Evolutionary conservation across 2,888 invertebrate genomes (phyloP).

Genomic region (Nymphalis urticae): DNA sequence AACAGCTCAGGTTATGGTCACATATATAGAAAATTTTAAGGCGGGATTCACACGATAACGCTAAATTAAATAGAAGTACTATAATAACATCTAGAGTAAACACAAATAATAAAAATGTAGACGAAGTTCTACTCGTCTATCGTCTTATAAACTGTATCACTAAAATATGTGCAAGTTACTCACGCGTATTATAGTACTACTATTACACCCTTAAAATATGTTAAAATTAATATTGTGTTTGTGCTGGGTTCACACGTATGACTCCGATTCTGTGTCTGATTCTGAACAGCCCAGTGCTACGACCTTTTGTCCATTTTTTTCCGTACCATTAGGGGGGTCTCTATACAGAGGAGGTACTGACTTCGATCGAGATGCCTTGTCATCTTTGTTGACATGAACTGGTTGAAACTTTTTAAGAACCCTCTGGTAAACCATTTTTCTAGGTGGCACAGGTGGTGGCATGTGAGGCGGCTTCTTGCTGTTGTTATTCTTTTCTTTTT

Average conservation of each 20-base stretch:
- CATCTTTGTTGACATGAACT: slow-evolving; percentile 83
- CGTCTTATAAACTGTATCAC: slow-evolving; percentile 17
- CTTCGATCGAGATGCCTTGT: slow-evolving; percentile 73
- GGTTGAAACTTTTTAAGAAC: slow-evolving; percentile 84
- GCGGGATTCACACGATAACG: slow-evolving; percentile 69
- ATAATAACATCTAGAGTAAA: slow-evolving; percentile 28
- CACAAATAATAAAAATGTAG: slow-evolving; percentile 8
- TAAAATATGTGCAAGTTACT: slow-evolving; percentile 14
- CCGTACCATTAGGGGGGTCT: slow-evolving; percentile 65
- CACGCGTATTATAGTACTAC: slow-evolving; percentile 29
- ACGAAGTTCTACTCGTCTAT: slow-evolving; percentile 4
- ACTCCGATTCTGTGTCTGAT: slow-evolving; percentile 78
- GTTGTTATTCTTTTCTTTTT: slow-evolving; percentile 62
- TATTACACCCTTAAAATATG: slow-evolving; percentile 38
- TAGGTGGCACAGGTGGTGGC: slow-evolving; percentile 83
- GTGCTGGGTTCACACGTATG: slow-evolving; percentile 63
- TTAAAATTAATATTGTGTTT: slow-evolving; percentile 27
- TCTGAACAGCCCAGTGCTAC: slow-evolving; percentile 74
- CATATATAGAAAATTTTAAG: slow-evolving; percentile 66
- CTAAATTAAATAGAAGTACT: slow-evolving; percentile 45
- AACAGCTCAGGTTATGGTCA: slow-evolving; percentile 79
- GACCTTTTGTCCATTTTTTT: slow-evolving; percentile 63
- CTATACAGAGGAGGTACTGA: slow-evolving; percentile 75
- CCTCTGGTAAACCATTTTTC: slow-evolving; percentile 76
- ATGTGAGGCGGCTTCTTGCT: slow-evolving; percentile 75